Conservation (phyloP, 2,113 vertebrate genomes). For the Perca flavescens region DNA sequence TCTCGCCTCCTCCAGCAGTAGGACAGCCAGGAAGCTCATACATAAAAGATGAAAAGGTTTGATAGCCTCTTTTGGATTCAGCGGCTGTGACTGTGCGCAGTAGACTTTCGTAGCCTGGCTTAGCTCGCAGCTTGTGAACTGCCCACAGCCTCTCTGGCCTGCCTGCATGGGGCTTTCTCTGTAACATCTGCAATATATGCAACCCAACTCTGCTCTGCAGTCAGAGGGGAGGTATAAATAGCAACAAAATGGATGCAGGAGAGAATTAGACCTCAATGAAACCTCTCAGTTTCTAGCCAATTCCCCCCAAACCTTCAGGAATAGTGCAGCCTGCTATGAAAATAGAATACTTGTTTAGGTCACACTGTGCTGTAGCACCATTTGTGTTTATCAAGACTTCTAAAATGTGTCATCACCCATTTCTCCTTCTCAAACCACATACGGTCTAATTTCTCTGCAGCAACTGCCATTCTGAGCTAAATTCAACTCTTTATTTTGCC, state of each 20-base stretch:
- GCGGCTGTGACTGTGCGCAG: slow-evolving; percentile 76
- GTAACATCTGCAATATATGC: slow-evolving; percentile 74
- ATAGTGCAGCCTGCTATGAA: background rate
- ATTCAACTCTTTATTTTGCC: slow-evolving; percentile 45
- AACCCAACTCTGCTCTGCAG: slow-evolving; percentile 60
- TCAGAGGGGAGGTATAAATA: slow-evolving; percentile 73
- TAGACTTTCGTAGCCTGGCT: slow-evolving; percentile 69
- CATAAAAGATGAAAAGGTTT: slow-evolving; percentile 96
- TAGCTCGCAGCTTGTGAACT: slow-evolving; percentile 57
- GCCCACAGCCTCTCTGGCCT: slow-evolving; percentile 60
- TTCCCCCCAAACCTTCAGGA: slow-evolving; percentile 20
- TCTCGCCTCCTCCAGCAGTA: slow-evolving; percentile 87
- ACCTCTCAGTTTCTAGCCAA: slow-evolving; percentile 32
- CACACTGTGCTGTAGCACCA: background rate
- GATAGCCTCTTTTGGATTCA: slow-evolving; percentile 89
- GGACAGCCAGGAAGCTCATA: slow-evolving; percentile 89
- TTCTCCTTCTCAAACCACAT: slow-evolving; percentile 33
- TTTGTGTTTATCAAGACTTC: slow-evolving; percentile 46
- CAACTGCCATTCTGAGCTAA: slow-evolving; percentile 41
- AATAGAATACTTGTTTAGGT: background rate
- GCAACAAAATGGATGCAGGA: slow-evolving; percentile 61
- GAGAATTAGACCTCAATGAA: slow-evolving; percentile 49
- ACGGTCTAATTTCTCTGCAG: slow-evolving; percentile 38
- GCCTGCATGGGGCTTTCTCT: slow-evolving; percentile 56
- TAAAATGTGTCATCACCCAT: slow-evolving; percentile 48